Base-by-base conservation (phyloP, 2,113 vertebrate species). In the Gymnobelideus leadbeateri region DNA sequence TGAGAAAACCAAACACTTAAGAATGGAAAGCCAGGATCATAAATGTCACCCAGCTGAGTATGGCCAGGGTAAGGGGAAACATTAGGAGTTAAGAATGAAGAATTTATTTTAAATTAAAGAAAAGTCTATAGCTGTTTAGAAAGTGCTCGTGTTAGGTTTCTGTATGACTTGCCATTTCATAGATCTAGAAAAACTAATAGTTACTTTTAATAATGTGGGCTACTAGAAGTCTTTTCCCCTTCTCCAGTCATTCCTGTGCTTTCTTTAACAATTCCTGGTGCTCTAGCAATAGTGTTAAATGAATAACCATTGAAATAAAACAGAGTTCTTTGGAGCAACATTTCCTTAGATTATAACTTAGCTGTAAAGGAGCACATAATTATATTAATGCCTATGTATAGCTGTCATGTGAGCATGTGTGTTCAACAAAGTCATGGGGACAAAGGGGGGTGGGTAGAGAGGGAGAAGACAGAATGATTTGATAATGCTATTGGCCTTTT, bases 51-150 rank as follows among this genome's bases (percentile, higher is more conserved):
- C 96, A 46, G 92, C 96, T 68, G 97, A 97, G 54, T 96, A 93
- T 55, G 93, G 50, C 91, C 97, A 97, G 98, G 98, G 98, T 99
- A 98, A 98, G 98, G 91, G 89, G 12, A 23, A 46, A 51, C 31
- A 2, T 43, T 53, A 90, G 50, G 43, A 28, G 26, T 0, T 94
- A 9, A 93, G 94, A 84, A 84, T 37, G 3, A 90, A 49, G 89
- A 90, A 84, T 84, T 84, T 84, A 43, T 43, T 84, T 84, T 84
- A 43, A 84, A 43, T n/a, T n/a, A 84, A 46, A 89, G 37, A 89
- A 61, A 89, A 49, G 14, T 50, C 10, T 50, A 50, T 14, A 90
- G 24, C 25, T 31, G 5, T 90, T 90, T 50, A 90, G 49, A 12
- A 19, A 31, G 28, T 90, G 47, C 89, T 49, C 5, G 47, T 90